These are phyloP conservation scores for Notocelia uddmanniana DNA, from an alignment of 2,888 invertebrate genomes.

Conservation along the genomic window DNA sequence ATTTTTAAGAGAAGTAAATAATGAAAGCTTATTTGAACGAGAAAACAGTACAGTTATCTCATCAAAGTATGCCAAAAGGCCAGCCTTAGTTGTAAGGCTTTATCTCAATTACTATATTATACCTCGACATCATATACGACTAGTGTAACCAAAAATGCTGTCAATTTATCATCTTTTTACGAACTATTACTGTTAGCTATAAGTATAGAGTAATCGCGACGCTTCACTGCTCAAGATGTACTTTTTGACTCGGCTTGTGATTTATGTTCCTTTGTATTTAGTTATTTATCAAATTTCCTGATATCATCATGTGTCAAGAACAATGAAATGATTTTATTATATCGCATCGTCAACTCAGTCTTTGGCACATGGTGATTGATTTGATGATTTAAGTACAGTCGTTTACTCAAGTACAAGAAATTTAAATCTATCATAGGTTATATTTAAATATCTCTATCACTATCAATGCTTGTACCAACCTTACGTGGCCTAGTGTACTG, in stretches of 20 bases:
- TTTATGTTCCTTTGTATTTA: conserved; percentile 50
- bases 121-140: conserved; percentile 65
- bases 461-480: conserved; percentile 54
- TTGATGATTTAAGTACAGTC: conserved; percentile 9
- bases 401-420: conserved; percentile 28
- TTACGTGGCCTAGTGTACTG: conserved; percentile 76
- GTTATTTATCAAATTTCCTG: conserved; percentile 55
- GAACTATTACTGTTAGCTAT: conserved; percentile 70
- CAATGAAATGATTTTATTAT: conserved; percentile 4
- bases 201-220: conserved; percentile 61
- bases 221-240: conserved; percentile 67
- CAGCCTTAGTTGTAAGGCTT: conserved; percentile 74
- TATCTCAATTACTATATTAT: conserved; percentile 74
- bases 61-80: conserved; percentile 57
- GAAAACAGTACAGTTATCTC: not conserved
- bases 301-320: conserved; percentile 13
- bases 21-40: not conserved
- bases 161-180: conserved; percentile 82
- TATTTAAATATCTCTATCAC: conserved; percentile 43
- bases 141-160: conserved; percentile 79
- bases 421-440: conserved; percentile 44
- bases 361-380: conserved; percentile 10
- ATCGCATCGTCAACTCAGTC: not conserved
- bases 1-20: not conserved
- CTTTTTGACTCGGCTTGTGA: conserved; percentile 46